A percentile compares a stretch with the other conserved stretches of the same genome.
These are phyloP conservation scores for Anarsia innoxiella DNA, from an alignment of 2,888 invertebrate genomes.

Conservation along the genomic window DNA sequence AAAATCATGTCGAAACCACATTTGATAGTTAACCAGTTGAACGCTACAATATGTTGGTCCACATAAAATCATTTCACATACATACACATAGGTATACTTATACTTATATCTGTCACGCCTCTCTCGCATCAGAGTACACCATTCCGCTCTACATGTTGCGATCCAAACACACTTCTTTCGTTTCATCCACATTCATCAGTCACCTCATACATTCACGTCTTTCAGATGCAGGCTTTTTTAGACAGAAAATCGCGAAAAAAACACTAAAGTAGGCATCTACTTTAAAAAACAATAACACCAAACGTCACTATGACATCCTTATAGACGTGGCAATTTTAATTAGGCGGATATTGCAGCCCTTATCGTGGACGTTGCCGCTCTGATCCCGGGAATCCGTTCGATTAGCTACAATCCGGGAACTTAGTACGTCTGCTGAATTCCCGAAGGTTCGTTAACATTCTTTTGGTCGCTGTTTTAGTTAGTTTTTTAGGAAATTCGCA, in stretches of 20 bases:
- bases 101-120: neutral
- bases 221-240: too few species aligned
- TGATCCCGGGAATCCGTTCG: slow-evolving; percentile 4
- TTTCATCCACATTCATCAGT: too few species aligned
- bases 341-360: neutral
- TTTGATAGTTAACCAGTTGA: too few species aligned
- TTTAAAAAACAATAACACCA: neutral
- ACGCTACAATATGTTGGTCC: too few species aligned
- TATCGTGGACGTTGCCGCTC: neutral
- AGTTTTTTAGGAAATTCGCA: neutral
- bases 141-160: neutral
- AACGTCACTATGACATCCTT: neutral
- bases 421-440: neutral
- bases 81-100: too few species aligned
- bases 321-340: neutral
- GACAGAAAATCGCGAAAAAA: too few species aligned
- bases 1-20: too few species aligned
- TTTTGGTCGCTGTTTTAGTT: neutral
- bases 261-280: too few species aligned
- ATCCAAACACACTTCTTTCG: too few species aligned
- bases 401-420: slow-evolving; percentile 7
- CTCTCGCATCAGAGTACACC: too few species aligned
- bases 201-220: too few species aligned
- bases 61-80: too few species aligned
- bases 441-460: neutral